Conservation (phyloP, 2,797 vertebrate species). For the Siniperca scherzeri region DNA sequence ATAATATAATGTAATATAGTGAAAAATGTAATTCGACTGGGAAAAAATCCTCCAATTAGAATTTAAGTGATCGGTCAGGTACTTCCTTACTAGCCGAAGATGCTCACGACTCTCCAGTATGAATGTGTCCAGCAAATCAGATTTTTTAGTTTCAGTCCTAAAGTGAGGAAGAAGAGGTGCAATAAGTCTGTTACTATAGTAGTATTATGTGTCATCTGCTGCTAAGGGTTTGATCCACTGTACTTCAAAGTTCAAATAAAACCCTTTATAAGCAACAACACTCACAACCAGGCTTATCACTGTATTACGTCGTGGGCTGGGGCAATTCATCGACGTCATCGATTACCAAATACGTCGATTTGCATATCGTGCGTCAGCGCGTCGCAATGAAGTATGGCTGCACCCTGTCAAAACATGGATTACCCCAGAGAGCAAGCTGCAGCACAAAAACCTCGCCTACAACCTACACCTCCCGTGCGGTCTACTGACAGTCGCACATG, state of each 20-base stretch:
- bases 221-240: not conserved
- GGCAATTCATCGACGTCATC: too few relatives aligned
- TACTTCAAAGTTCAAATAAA: not conserved
- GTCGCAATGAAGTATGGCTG: too few relatives aligned
- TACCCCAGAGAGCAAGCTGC: too few relatives aligned
- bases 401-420: too few relatives aligned
- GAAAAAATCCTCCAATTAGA: not conserved
- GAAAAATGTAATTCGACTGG: not conserved
- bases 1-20: not conserved
- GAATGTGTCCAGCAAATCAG: not conserved
- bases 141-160: not conserved
- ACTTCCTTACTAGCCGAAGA: not conserved
- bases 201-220: not conserved
- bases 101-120: not conserved
- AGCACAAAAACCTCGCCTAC: too few relatives aligned
- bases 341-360: too few relatives aligned
- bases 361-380: too few relatives aligned
- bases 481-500: too few relatives aligned
- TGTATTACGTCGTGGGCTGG: not conserved
- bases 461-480: too few relatives aligned
- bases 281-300: not conserved
- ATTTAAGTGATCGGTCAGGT: not conserved
- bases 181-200: not conserved
- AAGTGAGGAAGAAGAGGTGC: not conserved
- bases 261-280: slow-evolving; percentile 2